Conservation (phyloP, 2,113 vertebrate species). For the Cavia porcellus region DNA sequence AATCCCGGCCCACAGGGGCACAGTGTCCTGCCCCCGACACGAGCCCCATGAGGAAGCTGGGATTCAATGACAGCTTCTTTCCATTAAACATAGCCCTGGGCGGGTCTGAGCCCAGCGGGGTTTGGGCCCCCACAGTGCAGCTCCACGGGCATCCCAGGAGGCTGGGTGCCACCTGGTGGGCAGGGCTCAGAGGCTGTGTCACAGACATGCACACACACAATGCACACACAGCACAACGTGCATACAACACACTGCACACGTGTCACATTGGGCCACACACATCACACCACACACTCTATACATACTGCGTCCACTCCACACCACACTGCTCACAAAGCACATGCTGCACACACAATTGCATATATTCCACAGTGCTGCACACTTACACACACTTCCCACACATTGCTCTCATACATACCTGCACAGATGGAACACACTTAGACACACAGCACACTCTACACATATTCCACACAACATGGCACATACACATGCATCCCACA, state of each 20-base stretch:
- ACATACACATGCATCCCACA: neutral
- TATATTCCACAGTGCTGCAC: too few relatives aligned
- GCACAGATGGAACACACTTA: too few relatives aligned
- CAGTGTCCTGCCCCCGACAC: neutral
- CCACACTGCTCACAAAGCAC: neutral
- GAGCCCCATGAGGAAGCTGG: neutral
- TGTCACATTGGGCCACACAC: too few relatives aligned
- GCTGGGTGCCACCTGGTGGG: too few relatives aligned
- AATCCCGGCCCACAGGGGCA: neutral
- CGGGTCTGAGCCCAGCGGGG: neutral
- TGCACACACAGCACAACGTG: too few relatives aligned
- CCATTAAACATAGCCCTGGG: conserved; percentile 30
- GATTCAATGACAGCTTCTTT: neutral
- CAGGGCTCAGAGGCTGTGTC: too few relatives aligned
- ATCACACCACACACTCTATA: neutral
- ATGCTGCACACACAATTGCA: neutral
- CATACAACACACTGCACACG: neutral
- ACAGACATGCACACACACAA: neutral
- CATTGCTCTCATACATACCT: too few relatives aligned
- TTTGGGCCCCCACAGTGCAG: neutral
- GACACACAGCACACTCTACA: neutral
- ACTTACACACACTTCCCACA: too few relatives aligned
- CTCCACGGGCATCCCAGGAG: neutral
- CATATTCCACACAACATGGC: neutral
- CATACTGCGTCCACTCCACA: too few relatives aligned